These are phyloP conservation scores for Sycophila texana DNA, from an alignment of 2,888 invertebrate species.

Conservation along the genomic window DNA sequence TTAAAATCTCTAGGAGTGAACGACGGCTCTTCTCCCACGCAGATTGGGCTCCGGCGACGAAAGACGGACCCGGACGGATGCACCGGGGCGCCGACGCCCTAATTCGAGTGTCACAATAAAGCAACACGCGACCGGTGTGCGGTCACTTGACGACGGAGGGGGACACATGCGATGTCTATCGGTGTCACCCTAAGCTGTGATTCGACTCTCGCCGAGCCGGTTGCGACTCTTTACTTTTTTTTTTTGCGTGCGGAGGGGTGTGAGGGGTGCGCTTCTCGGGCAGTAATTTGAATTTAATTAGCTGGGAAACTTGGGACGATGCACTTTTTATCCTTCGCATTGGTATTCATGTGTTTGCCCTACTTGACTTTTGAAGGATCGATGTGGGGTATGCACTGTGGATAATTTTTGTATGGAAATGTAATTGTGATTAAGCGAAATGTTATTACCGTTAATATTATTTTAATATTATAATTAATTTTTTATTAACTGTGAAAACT, in stretches of 20 bases:
- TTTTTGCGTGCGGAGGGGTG: conserved; percentile 6
- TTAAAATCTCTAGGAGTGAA: conserved; percentile 36
- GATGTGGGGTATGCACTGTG: too few relatives aligned
- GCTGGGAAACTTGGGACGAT: conserved; percentile 58
- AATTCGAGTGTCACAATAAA: conserved; percentile 70
- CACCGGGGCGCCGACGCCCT: conserved; percentile 42
- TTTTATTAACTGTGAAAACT: too few relatives aligned
- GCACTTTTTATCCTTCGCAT: not conserved
- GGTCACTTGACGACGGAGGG: conserved; percentile 70
- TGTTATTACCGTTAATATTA: too few relatives aligned
- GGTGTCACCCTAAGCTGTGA: conserved; percentile 63
- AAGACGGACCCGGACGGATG: conserved; percentile 51
- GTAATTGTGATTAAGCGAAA: not conserved
- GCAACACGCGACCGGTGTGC: conserved; percentile 66
- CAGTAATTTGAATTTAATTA: conserved; percentile 65
- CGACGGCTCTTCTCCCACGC: conserved; percentile 68
- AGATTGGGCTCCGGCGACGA: conserved; percentile 70
- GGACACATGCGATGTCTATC: conserved; percentile 19
- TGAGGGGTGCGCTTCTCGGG: conserved; percentile 44
- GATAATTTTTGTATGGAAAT: too few relatives aligned
- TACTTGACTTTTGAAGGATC: too few relatives aligned
- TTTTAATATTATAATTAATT: too few relatives aligned
- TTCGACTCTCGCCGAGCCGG: conserved; percentile 55
- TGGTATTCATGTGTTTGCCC: conserved; percentile 26
- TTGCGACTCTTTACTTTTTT: conserved; percentile 45